phyloP scores from a whole-genome alignment of 2,113 vertebrate species.

The Crotalus horridus region DNA sequence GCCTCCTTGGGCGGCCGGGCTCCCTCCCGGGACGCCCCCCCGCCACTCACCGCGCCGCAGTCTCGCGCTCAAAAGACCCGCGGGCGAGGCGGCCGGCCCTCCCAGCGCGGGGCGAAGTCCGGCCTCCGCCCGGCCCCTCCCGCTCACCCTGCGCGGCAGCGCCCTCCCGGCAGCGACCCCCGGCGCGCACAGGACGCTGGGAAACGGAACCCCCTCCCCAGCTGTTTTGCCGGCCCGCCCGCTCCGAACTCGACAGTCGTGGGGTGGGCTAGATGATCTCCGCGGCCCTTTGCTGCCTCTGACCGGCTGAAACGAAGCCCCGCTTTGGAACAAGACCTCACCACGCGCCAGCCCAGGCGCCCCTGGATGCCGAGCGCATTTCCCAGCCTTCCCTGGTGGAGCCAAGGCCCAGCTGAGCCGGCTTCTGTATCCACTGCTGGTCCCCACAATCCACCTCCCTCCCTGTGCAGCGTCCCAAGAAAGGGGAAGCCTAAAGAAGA shows the following conservation, averaged over 20 bases:
- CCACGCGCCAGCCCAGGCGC: too few relatives aligned
- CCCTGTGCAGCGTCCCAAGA: neutral
- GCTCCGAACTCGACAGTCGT: rapidly evolving
- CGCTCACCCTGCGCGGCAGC: neutral
- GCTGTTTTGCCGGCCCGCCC: neutral
- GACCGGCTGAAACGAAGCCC: too few relatives aligned
- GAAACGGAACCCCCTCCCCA: neutral
- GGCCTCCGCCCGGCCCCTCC: neutral
- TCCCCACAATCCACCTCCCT: neutral
- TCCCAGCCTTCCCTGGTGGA: neutral
- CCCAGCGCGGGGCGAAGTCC: neutral
- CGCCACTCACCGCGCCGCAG: neutral
- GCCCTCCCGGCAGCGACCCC: neutral
- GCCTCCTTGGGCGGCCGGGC: too few relatives aligned
- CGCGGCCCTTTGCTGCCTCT: neutral
- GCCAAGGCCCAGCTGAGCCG: neutral
- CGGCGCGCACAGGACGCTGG: neutral
- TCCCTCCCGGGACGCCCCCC: too few relatives aligned
- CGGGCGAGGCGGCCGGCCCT: too few relatives aligned
- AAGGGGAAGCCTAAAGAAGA: neutral
- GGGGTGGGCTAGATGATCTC: neutral
- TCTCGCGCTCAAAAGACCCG: too few relatives aligned
- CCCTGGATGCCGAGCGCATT: too few relatives aligned
- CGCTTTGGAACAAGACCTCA: too few relatives aligned
- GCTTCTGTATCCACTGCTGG: neutral